These are phyloP conservation scores for Heliconius ethilla DNA, from an alignment of 2,888 invertebrate species.

Conservation along the genomic window DNA sequence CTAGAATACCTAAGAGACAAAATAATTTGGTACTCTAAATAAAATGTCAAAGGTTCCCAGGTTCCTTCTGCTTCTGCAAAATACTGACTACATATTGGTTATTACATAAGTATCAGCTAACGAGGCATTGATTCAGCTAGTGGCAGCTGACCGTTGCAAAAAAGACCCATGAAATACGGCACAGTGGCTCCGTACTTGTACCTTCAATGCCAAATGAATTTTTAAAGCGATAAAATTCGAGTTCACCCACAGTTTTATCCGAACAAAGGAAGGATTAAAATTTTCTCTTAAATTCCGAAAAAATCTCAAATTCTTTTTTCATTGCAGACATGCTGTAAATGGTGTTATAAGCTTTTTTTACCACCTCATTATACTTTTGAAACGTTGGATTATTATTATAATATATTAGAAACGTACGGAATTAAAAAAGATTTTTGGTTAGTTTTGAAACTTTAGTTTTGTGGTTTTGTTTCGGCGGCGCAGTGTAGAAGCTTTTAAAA, in stretches of 20 bases:
- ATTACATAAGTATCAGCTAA: constrained; percentile 22
- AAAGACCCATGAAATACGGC: constrained; percentile 15
- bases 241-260: constrained; percentile 36
- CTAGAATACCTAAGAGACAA: not conserved
- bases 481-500: no score
- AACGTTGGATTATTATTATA: not conserved
- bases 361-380: not conserved
- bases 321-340: constrained; percentile 5
- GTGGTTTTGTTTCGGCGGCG: no score
- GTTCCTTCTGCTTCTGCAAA: not conserved
- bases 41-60: not conserved
- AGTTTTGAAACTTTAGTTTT: not conserved
- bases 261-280: constrained; percentile 40
- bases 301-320: constrained; percentile 18
- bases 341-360: constrained; percentile 1
- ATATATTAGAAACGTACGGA: not conserved
- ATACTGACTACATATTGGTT: not conserved
- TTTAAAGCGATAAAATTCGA: constrained; percentile 39
- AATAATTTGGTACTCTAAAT: not conserved
- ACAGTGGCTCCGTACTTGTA: constrained; percentile 1
- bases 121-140: constrained; percentile 16
- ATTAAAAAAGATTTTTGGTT: not conserved
- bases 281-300: constrained; percentile 33
- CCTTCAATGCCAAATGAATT: constrained; percentile 36
- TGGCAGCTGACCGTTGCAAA: constrained; percentile 13